Evolutionary conservation across 2,888 invertebrate species (phyloP).

Genomic region (Ophraella communa): DNA sequence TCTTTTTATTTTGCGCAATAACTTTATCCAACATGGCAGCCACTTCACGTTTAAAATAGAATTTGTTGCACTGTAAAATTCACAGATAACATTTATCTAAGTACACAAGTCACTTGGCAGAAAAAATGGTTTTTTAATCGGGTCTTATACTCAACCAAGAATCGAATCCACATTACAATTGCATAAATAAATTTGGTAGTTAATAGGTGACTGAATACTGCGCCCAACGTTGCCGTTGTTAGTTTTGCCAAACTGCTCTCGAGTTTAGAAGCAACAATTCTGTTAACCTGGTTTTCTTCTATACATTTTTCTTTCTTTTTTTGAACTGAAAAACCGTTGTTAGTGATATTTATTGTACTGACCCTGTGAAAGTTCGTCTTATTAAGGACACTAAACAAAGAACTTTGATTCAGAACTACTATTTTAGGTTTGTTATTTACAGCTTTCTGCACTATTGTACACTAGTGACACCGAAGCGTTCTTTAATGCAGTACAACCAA

Average conservation of each 20-base stretch:
- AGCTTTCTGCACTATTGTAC: too few relatives aligned
- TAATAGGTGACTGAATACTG: conserved; percentile 7
- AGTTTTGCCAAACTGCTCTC: not conserved
- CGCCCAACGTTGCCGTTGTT: conserved; percentile 15
- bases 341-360: too few relatives aligned
- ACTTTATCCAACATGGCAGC: not conserved
- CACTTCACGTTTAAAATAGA: not conserved
- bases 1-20: not conserved
- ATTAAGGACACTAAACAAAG: too few relatives aligned
- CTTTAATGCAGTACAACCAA: too few relatives aligned
- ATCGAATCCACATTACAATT: conserved; percentile 10
- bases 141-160: not conserved
- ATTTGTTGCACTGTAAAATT: not conserved
- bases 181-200: conserved; percentile 1
- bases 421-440: too few relatives aligned
- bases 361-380: too few relatives aligned
- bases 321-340: too few relatives aligned
- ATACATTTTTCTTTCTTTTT: too few relatives aligned
- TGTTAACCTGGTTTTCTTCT: too few relatives aligned
- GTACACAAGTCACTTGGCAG: not conserved
- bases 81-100: not conserved
- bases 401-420: too few relatives aligned
- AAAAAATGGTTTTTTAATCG: not conserved
- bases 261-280: too few relatives aligned
- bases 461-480: too few relatives aligned